Evolutionary conservation across 2,888 invertebrate genomes (phyloP).

Genomic region (Trissolcus brochymenae): DNA sequence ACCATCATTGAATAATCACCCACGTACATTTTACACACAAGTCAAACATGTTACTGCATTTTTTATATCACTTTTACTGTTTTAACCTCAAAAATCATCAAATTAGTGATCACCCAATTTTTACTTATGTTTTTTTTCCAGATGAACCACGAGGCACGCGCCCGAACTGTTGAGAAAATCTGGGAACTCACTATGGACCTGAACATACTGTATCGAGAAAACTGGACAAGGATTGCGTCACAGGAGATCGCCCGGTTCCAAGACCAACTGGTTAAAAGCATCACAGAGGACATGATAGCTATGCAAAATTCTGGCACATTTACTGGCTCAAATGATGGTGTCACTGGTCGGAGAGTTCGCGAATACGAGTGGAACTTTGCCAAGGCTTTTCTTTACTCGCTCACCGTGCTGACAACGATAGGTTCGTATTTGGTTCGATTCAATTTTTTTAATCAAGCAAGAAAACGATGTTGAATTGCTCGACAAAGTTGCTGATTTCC

Average conservation of each 20-base stretch:
- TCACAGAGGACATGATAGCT: slow-evolving; percentile 85
- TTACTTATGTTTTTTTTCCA: slow-evolving; percentile 56
- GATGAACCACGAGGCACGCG: slow-evolving; percentile 80
- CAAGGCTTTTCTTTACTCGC: slow-evolving; percentile 93
- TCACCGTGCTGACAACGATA: slow-evolving; percentile 94
- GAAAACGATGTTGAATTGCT: neutral
- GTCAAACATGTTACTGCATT: too few species aligned
- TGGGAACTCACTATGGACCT: slow-evolving; percentile 93
- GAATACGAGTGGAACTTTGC: slow-evolving; percentile 92
- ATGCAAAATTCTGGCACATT: slow-evolving; percentile 77
- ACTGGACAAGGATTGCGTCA: slow-evolving; percentile 91
- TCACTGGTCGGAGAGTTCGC: slow-evolving; percentile 67
- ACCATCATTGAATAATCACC: neutral
- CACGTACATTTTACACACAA: too few species aligned
- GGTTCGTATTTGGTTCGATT: slow-evolving; percentile 80
- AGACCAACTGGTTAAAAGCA: slow-evolving; percentile 87
- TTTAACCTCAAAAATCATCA: too few species aligned
- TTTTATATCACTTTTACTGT: too few species aligned
- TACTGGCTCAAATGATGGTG: slow-evolving; percentile 66
- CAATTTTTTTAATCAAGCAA: neutral
- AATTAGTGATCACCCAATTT: too few species aligned
- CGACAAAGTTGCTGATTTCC: neutral
- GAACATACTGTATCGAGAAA: slow-evolving; percentile 91
- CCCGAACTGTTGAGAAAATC: slow-evolving; percentile 89
- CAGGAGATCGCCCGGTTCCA: slow-evolving; percentile 89